Conservation (phyloP, 2,888 invertebrate genomes). For the Drosophila tanythrix region DNA sequence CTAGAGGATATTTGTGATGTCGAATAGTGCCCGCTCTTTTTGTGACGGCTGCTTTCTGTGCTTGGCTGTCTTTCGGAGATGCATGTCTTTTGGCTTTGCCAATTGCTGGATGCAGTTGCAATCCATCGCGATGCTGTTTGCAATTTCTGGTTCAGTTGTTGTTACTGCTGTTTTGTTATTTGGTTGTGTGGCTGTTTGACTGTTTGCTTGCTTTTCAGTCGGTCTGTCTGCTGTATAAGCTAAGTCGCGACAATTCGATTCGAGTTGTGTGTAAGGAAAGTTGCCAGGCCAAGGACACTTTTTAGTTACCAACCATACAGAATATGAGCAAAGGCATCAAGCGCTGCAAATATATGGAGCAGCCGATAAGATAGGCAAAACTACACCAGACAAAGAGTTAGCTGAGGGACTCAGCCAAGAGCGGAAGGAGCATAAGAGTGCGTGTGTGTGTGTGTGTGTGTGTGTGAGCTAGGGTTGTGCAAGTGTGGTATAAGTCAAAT, state of each 20-base stretch:
- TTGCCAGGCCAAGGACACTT: constrained; percentile 61
- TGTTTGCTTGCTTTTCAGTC: constrained; percentile 28
- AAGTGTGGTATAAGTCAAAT: constrained; percentile 37
- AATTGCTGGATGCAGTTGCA: constrained; percentile 44
- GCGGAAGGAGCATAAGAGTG: background rate
- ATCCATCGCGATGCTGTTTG: constrained; percentile 53
- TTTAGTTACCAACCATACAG: constrained; percentile 28
- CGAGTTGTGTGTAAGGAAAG: constrained; percentile 68
- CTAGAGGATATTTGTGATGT: constrained; percentile 17
- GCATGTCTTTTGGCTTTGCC: constrained; percentile 25
- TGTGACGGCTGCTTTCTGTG: background rate
- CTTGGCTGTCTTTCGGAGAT: background rate
- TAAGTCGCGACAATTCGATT: constrained; percentile 65
- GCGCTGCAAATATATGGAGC: constrained; percentile 28
- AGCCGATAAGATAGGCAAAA: constrained; percentile 51
- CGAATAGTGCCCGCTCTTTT: background rate
- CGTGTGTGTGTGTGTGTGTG: background rate
- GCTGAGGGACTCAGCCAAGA: background rate
- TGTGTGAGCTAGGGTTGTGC: constrained; percentile 9
- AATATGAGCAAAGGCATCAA: constrained; percentile 57
- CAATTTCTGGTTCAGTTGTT: constrained; percentile 38
- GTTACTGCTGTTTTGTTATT: constrained; percentile 8
- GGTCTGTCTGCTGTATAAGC: constrained; percentile 38
- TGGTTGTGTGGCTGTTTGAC: constrained; percentile 10
- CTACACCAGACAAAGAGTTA: constrained; percentile 3